Percentiles rank a stretch among this genome's conserved stretches.
Conservation (phyloP, 1,140 invertebrate species). For the Brachionus angularis region DNA sequence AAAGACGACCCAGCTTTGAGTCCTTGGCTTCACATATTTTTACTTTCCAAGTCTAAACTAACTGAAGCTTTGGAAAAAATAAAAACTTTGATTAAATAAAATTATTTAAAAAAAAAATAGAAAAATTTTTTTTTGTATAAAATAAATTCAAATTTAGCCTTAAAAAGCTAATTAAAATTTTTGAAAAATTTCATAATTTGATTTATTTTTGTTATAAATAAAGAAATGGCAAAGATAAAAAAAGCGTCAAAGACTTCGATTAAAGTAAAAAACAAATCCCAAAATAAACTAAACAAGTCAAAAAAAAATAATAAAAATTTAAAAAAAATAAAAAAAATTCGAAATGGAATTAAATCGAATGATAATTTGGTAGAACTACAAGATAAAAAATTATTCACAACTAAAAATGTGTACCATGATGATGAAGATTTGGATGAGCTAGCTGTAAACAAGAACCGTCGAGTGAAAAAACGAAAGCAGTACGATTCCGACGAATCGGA, state of each 20-base stretch:
- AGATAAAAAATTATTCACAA: conserved; percentile 25
- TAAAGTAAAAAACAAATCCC: conserved; percentile 22
- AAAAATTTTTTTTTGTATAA: neutral
- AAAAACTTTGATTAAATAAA: conserved; percentile 41
- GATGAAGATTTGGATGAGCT: conserved; percentile 10
- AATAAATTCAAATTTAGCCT: no score
- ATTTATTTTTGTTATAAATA: conserved; percentile 5
- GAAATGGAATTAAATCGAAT: neutral
- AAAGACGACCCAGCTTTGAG: conserved; percentile 14
- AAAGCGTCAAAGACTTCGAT: conserved; percentile 24
- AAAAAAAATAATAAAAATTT: neutral
- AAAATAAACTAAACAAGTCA: conserved; percentile 14
- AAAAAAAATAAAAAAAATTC: conserved; percentile 30
- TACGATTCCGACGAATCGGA: neutral
- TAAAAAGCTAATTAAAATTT: conserved; percentile 19
- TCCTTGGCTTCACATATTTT: neutral
- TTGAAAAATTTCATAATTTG: neutral
- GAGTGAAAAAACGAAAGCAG: conserved; percentile 5
- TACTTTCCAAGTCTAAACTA: conserved; percentile 10
- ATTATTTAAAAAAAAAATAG: neutral
- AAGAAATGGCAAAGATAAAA: conserved; percentile 37
- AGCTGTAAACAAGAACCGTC: neutral
- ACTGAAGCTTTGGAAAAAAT: conserved; percentile 33
- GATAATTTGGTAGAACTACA: neutral
- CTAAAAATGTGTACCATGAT: neutral